These are phyloP conservation scores for Machaerirhynchus nigripectus DNA, from an alignment of 2,113 vertebrate species.

Conservation along the genomic window DNA sequence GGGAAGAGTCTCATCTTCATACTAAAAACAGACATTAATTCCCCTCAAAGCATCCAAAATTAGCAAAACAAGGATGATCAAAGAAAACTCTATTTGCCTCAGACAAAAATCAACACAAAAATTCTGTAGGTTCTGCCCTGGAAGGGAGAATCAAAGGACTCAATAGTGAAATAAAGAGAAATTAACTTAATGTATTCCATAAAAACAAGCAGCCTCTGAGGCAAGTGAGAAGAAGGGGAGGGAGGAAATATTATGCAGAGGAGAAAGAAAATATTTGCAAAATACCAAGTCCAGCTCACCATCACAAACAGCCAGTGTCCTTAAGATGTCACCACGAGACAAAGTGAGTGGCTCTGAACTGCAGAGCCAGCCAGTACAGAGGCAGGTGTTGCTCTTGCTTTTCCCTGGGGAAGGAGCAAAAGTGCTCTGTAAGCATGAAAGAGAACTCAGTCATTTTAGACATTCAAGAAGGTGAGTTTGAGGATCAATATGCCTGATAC, in stretches of 20 bases:
- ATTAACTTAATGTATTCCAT: not conserved
- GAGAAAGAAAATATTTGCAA: not conserved
- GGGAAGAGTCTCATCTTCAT: not conserved
- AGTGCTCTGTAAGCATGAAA: not conserved
- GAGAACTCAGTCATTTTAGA: not conserved
- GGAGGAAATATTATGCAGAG: not conserved
- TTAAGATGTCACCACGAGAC: not conserved
- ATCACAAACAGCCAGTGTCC: not conserved
- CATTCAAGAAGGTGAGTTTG: not conserved
- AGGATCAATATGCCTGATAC: not conserved
- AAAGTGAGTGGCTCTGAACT: not conserved
- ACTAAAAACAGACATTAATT: not conserved
- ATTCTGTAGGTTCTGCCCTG: not conserved
- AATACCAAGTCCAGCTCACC: not conserved
- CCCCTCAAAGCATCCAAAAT: not conserved
- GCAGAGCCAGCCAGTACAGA: not conserved
- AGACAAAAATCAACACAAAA: not conserved
- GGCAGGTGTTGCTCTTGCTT: not conserved
- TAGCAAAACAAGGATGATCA: not conserved
- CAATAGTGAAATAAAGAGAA: not conserved
- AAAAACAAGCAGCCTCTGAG: not conserved
- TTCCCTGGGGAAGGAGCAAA: not conserved
- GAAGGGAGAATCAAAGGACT: constrained; percentile 18
- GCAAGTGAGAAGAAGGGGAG: not conserved
- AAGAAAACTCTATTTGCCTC: not conserved